Conservation (phyloP, 2,888 invertebrate species). For the Rhagonycha fulva region DNA sequence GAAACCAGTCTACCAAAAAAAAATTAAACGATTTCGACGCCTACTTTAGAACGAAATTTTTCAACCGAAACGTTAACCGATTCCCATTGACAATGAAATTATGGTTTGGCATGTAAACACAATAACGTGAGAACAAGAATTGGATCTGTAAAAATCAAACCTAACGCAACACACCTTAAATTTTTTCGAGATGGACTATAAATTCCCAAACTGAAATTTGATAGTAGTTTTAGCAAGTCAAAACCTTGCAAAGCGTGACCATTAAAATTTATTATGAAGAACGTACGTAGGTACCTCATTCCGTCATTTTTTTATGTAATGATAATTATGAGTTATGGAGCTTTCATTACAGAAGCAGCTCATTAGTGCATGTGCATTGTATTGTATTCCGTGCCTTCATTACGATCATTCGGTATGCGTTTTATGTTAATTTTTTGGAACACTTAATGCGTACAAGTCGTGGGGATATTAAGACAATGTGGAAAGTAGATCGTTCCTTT, state of each 20-base stretch:
- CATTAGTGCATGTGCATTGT: constrained; percentile 14
- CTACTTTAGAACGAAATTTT: neutral
- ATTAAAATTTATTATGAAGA: neutral
- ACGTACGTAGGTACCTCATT: neutral
- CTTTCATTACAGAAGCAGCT: neutral
- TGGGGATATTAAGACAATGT: constrained; percentile 17
- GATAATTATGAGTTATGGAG: neutral
- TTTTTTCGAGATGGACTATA: neutral
- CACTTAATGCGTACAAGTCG: constrained; percentile 10
- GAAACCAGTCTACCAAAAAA: neutral
- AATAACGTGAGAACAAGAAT: neutral
- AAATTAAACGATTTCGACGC: neutral
- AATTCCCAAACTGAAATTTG: neutral
- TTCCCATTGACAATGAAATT: neutral
- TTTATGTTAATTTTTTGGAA: neutral
- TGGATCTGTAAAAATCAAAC: neutral
- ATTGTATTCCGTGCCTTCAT: constrained; percentile 11
- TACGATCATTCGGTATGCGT: constrained; percentile 1
- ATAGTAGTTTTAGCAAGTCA: neutral
- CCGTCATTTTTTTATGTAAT: neutral
- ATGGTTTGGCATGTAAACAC: neutral
- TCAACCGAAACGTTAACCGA: neutral
- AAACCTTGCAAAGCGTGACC: neutral
- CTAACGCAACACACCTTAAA: neutral
- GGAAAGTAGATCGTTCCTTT: constrained; percentile 14